Evolutionary conservation across 2,888 invertebrate species (phyloP), one percentile per base, ranked within the genome.

Genomic region (Tetheella fluctuosa): DNA sequence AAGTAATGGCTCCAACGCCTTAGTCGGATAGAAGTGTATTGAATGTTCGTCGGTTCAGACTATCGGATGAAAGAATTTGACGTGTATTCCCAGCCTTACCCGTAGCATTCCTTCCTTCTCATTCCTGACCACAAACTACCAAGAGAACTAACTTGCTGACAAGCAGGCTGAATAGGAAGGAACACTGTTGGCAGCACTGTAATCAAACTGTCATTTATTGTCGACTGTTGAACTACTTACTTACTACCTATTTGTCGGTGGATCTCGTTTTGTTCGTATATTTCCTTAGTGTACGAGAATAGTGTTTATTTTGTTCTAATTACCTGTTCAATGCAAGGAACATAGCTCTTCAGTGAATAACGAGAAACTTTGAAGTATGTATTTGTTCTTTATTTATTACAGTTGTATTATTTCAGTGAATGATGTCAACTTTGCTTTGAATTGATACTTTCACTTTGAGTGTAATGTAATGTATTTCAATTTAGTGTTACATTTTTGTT

Each of bases 371-470:
- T 55, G 34, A 71, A 69, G 85, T 84, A 77, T 60, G 28, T 60
- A 37, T 61, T 58, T 39, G 52, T 59, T 54, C 52, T 53, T 60
- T 20, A 59, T 54, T 60, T 59, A 58, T 64, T 74, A 60, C 60
- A 73, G 67, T 68, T 72, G 65, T 62, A 73, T 34, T 53, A 57
- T 71, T 70, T 73, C 69, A 61, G 69, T 65, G 73, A 78, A 80
- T 85, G 83, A 83, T 85, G 85, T 85, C 84, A 85, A 86, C 80
- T 81, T 82, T 80, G 65, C 67, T 70, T 62, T 55, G 58, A 69
- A 67, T 62, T 64, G 67, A 69, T 78, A 84, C 83, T 84, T 84
- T 84, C 83, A 83, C 83, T 83, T 83, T 70, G 70, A 61, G 74
- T 68, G 58, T 60, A 48, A 59, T 57, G 58, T 30, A 57, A 39